Base-by-base conservation (phyloP, 2,113 vertebrate genomes). In the Indicator maculatus region DNA sequence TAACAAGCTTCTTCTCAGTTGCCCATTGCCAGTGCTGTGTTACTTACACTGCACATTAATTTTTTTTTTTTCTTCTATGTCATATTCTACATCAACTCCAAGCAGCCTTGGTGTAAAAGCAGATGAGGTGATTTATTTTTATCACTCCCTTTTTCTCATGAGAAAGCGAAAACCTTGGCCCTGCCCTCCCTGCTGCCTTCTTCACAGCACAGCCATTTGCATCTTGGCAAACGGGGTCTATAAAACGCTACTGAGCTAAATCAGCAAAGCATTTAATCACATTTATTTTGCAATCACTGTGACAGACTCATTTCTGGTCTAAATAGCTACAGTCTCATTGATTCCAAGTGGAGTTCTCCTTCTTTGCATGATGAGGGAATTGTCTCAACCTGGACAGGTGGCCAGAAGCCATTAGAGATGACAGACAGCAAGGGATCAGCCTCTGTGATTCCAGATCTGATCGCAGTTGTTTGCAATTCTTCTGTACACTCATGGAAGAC, bases 91-190 rank as follows among this genome's bases (percentile, higher is more conserved):
- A 0, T 87, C 0, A 3, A 75, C 50, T 95, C 70, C 52, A 75
- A 86, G 74, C 93, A 83, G 78, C 84, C 55, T 45, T 1, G 4
- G 63, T 90, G 88, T 75, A 92, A 84, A 90, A 88, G 85, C 69
- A 93, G 83, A 88, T 78, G 91, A 94, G 73, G 58, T 91, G 64
- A 61, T 91, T 93, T 97, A 78, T 93, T 95, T 95, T 90, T 81
- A 90, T 88, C 86, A 52, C 52, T 80, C 65, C 31, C 23, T 87
- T 89, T 78, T 88, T 70, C 82, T 93, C 5, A 0, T 73, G 86
- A 89, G 83, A 92, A 89, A 63, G 72, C 86, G 53, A 91, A 88
- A 19, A 50, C 70, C 63, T 72, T 86, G 73, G 93, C 76, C 85
- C 71, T 94, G 86, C 71, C 56, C 36, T 90, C 72, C 66, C 52